Evolutionary conservation across 2,797 vertebrate genomes (phyloP), one percentile per base, ranked within the genome.

Genomic region (Hippocampus kuda): DNA sequence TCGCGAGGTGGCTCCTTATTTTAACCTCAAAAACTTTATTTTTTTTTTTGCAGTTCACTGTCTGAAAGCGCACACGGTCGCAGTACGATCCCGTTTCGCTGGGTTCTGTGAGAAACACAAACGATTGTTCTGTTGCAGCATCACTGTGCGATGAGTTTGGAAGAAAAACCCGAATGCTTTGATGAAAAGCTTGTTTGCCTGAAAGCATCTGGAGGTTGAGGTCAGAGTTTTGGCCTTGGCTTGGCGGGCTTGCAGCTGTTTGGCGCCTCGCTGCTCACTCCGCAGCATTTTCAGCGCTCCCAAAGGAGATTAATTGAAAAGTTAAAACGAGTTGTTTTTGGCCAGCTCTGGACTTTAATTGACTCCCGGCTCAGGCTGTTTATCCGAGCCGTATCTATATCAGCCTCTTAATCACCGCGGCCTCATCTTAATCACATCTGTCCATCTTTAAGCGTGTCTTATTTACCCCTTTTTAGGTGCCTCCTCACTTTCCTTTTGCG

Each of bases 231-330:
- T 65, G 42, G 34, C 70, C 57, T 72, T 24, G 20, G 3, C 61
- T 73, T 64, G 72, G 63, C 53, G 34, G 4, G 1, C 67, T 69
- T 70, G 65, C 65, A 73, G 68, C 76, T 81, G 84, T 83, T 84
- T 78, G 57, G 71, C 76, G 77, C 67, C 68, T 70, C 73, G 83
- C 83, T 87, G 84, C 84, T 89, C 86, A 85, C 79, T 84, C 84
- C 46, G 54, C 85, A 80, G 77, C 46, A 12, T 76, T 48, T 2
- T 75, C 79, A 84, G 84, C 81, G 83, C 83, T 83, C 70, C 77
- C 74, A 78, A 79, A 86, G 85, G 77, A 82, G 85, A 88, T 90
- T 88, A 89, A 81, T 82, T 83, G 81, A 79, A 83, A 86, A 87
- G 77, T 83, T 87, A 85, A 84, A 38, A 85, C 77, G 76, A 79